Evolutionary conservation across 37 sponge, comb jelly and placozoan genomes (phyloP), one percentile per base, ranked within the genome.

Genomic region (Spongia lamella): DNA sequence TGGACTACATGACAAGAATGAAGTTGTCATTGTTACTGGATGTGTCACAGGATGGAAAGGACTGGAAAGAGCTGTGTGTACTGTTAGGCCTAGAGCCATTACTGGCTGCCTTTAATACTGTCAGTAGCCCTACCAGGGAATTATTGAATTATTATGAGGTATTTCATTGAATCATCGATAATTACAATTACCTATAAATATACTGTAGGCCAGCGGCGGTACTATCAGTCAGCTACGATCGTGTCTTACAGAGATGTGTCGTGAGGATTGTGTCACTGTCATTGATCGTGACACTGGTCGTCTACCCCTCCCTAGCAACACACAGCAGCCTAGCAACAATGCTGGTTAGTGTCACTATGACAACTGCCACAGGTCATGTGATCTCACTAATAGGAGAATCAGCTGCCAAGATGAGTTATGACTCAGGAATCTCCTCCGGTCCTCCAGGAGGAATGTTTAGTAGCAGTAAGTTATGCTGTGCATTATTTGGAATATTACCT

Each of bases 131-230:
- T 13, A 86, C 87, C 53, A 78, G 74, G 39, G 87, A 90, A 6
- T 70, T 90, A 16, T 66, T 90, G 38, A 52, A 13, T 40, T 56
- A 70, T 53, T 90, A 68, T 74, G 86, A 90, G 86, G 91, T 90
- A 43, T 43, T 43, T 5, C 9, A 43, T 5, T 43, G 9, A 43
- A 43, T 36, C 3, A 24, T 33, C 0, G 25, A 16, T 3, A 14
- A 47, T 24, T 35, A 21, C 36, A 38, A 36, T 24, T 34, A 1
- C 33, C 27, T 55, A 1, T 70, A 19, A 20, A 50, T 37, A 11
- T 63, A n/a, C n/a, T n/a, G n/a, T n/a, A 87, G 88, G 81, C 82
- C 43, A 77, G 65, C 63, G 83, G 78, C 61, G 89, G 89, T 7
- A 83, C 70, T 54, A 38, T 88, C 19, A 66, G 67, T 5, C 20